Conservation (phyloP, 2,888 invertebrate genomes). For the Merodon equestris region DNA sequence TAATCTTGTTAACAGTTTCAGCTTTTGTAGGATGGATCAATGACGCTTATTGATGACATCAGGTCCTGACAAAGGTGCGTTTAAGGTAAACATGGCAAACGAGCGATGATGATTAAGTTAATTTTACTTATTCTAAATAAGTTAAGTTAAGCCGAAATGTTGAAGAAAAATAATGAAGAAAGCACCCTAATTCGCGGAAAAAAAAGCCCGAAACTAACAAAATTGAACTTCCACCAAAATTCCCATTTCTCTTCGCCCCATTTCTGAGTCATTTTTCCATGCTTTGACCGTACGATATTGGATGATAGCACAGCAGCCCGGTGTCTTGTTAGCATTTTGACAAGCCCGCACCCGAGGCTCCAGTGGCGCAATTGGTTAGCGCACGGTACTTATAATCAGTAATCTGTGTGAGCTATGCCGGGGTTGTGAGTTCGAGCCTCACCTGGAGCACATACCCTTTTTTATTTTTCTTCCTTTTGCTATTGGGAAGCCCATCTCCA, state of each 20-base stretch:
- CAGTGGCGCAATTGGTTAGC: conserved; percentile 69
- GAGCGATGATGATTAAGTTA: too few relatives aligned
- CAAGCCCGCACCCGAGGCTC: conserved; percentile 60
- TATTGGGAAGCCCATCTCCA: not conserved
- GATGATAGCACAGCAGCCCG: not conserved
- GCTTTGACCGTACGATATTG: conserved; percentile 43
- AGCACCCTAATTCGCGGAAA: too few relatives aligned
- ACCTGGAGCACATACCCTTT: conserved; percentile 60
- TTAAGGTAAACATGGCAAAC: too few relatives aligned
- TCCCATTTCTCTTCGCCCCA: not conserved
- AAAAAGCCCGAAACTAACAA: too few relatives aligned
- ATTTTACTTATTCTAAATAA: too few relatives aligned
- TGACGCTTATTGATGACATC: too few relatives aligned
- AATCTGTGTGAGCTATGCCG: conserved; percentile 63
- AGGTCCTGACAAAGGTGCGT: too few relatives aligned
- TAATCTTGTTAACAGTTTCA: too few relatives aligned
- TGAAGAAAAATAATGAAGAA: too few relatives aligned
- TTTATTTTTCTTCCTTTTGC: conserved; percentile 4
- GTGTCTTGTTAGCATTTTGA: conserved; percentile 24
- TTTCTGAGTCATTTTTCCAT: not conserved
- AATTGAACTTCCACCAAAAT: too few relatives aligned
- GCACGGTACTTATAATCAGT: conserved; percentile 69
- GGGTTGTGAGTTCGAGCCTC: conserved; percentile 69
- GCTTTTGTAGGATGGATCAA: too few relatives aligned
- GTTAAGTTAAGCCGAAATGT: too few relatives aligned